Percentiles rank a stretch among this genome's conserved stretches.
Evolutionary conservation across 1,140 invertebrate genomes (phyloP).

Genomic region (Helicorthomorpha holstii): DNA sequence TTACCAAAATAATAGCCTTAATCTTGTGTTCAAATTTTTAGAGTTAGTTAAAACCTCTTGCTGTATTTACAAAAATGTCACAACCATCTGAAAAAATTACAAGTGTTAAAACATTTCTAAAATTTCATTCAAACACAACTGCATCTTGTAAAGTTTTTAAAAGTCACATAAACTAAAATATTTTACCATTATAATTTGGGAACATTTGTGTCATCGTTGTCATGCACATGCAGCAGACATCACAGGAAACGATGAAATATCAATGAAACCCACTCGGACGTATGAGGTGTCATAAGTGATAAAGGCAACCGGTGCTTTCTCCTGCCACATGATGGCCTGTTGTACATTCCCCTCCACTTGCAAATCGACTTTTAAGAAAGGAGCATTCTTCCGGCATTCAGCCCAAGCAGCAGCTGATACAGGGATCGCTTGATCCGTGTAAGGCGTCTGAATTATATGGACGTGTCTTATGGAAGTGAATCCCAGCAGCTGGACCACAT

Average conservation of each 20-base stretch:
- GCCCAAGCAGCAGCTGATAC: conserved; percentile 23
- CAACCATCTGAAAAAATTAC: too few species aligned
- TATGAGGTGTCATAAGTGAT: conserved; percentile 45
- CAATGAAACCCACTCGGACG: conserved; percentile 29
- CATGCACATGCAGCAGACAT: neutral
- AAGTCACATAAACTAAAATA: too few species aligned
- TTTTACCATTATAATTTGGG: too few species aligned
- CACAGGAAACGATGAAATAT: neutral
- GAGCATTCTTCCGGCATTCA: conserved; percentile 19
- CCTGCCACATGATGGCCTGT: conserved; percentile 33
- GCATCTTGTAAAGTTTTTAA: too few species aligned
- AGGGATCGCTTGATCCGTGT: conserved; percentile 22
- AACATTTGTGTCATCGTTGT: too few species aligned
- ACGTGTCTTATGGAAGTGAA: conserved; percentile 47
- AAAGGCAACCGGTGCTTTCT: conserved; percentile 43
- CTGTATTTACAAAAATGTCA: too few species aligned
- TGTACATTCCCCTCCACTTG: conserved; percentile 19
- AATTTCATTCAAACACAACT: too few species aligned
- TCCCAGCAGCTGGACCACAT: conserved; percentile 48
- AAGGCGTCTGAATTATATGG: conserved; percentile 59
- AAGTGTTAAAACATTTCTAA: too few species aligned
- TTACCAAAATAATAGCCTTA: too few species aligned
- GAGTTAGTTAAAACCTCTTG: too few species aligned
- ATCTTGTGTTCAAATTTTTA: too few species aligned
- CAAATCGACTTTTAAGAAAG: conserved; percentile 26